Evolutionary conservation across 2,113 vertebrate genomes (phyloP), one percentile per base, ranked within the genome.

Genomic region (Leptobrachium ailaonicum): DNA sequence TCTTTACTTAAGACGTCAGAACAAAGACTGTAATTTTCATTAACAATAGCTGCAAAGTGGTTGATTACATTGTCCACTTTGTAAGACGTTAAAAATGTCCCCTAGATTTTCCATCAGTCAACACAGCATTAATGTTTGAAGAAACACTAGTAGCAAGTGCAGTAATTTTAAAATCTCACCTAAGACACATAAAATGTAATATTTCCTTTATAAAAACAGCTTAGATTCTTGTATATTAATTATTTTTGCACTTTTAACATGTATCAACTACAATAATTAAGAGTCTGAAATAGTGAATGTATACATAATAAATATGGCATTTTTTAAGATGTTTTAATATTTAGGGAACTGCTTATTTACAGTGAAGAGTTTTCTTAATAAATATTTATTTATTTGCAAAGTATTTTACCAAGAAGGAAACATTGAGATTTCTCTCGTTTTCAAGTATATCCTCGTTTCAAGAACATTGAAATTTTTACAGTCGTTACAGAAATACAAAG

Each of bases 101-200:
- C 82, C 20, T 58, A 56, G 50, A 75, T 82, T 67, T 70, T 76
- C 50, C 5, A n/a, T 73, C 53, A 62, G 68, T 85, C 54, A 73
- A 82, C 75, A 63, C 14, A 54, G 72, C 71, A 77, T 82, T 79
- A 79, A 82, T 50, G 8, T 81, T 82, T 80, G 66, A 85, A 32
- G 66, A 78, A 32, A 45, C 79, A 40, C 66, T n/a, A 2, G 14
- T 1, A n/a, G 50, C 50, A 68, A 43, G 41, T 68, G 9, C 40
- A 43, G 50, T 41, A 76, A 68, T 43, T 32, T 11, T 56, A 76
- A 44, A 13, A 56, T 43, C 8, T 58, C 4, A 56, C n/a, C 41
- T 56, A 20, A 14, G 75, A 66, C 64, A 68, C 40, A 11, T 76
- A 14, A 76, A 41, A 64, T 68, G 47, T 50, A 50, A 50, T 4